Base-by-base conservation (phyloP, 1,140 invertebrate genomes). In the Capitella teleta region DNA sequence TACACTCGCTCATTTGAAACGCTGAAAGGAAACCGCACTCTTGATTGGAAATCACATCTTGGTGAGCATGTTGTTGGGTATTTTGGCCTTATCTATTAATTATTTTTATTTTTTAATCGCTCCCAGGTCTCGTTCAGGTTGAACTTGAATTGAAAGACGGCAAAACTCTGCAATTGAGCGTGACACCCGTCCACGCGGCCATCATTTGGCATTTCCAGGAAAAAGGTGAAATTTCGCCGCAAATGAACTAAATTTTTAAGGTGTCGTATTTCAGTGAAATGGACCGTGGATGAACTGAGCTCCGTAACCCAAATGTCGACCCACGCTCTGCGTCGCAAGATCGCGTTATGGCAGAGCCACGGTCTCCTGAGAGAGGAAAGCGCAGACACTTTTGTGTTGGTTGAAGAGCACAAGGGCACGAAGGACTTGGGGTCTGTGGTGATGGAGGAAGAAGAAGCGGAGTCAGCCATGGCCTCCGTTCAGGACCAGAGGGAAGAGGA, bases 181-280 rank as follows among this genome's bases (percentile, higher is more conserved):
- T 95, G 1, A 84, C 87, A 3, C 91, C 94, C 1, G 83, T 90
- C 24, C 88, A 96, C 69, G 93, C 92, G 0, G 87, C 90, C 0
- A 85, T 98, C 45, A 87, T 98, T 50, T 84, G 88, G 76, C 83
- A 94, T 69, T 98, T 97, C 70, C 84, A 96, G 75, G 79, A 85
- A 60, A 87, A 91, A 75, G 78, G 83, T 84, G 25, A 25, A 25
- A 25, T 10, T 10, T 44, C 42, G 10, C 18, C 18, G 19, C 26
- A 10, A 26, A 6, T 23, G 18, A 16, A 5, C 4, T 43, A 44
- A 23, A 21, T 10, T 6, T n/a, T n/a, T 40, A 24, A 5, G 10
- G 38, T 18, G 14, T 21, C 14, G 16, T 40, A 21, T 40, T 5
- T 21, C 57, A 82, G 81, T 75, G 54, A 78, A 84, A 66, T 92